These are phyloP conservation scores for Drosophila kepulauana DNA, from an alignment of 1,140 invertebrate species.

Conservation along the genomic window DNA sequence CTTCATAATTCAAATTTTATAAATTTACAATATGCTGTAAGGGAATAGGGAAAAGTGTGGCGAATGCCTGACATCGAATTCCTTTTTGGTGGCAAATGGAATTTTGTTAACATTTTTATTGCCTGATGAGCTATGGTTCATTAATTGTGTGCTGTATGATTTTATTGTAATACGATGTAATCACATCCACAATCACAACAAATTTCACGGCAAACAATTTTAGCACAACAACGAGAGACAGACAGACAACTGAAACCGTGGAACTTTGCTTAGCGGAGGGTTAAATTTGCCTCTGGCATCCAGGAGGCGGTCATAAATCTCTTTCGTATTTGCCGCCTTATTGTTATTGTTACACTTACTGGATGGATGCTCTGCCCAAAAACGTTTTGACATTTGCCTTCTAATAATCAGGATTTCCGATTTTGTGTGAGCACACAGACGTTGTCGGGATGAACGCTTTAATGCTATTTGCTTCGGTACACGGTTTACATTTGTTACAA, in stretches of 20 bases:
- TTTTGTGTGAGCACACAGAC: conserved; percentile 50
- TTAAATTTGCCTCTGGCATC: conserved; percentile 57
- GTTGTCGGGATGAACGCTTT: conserved; percentile 65
- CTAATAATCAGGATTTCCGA: conserved; percentile 80
- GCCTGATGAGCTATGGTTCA: conserved; percentile 64
- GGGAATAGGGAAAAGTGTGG: conserved; percentile 24
- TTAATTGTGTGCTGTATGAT: conserved; percentile 51
- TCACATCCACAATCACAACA: conserved; percentile 76
- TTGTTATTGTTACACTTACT: conserved; percentile 61
- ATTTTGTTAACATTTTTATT: conserved; percentile 70
- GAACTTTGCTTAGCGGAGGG: conserved; percentile 43
- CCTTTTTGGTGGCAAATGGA: conserved; percentile 57
- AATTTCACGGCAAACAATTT: conserved; percentile 79
- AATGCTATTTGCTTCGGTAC: conserved; percentile 66
- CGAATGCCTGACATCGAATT: conserved; percentile 65
- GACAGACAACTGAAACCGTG: not conserved
- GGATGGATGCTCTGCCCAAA: conserved; percentile 49
- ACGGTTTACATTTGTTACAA: conserved; percentile 79
- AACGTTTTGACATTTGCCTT: conserved; percentile 74
- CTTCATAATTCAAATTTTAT: not conserved
- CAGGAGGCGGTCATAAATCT: conserved; percentile 66
- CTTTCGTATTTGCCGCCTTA: conserved; percentile 64
- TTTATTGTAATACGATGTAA: conserved; percentile 61
- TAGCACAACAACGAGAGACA: conserved; percentile 61
- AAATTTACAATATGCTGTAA: not conserved